A percentile compares a stretch with the other conserved stretches of the same genome.
These are phyloP conservation scores for Andrena trimmerana DNA, from an alignment of 2,888 invertebrate genomes.

Conservation along the genomic window DNA sequence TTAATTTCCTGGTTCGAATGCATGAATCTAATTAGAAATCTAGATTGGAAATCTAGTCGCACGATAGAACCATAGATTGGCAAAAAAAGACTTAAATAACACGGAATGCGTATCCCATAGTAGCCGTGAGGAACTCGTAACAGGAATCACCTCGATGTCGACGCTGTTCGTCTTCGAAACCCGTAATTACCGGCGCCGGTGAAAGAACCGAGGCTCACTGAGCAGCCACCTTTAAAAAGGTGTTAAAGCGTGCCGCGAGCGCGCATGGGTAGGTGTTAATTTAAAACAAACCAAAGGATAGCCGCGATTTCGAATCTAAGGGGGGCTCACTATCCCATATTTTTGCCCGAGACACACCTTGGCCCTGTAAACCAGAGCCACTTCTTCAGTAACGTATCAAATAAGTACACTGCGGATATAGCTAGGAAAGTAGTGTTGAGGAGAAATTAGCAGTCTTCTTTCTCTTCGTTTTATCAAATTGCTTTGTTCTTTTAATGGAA, in stretches of 20 bases:
- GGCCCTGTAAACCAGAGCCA: constrained; percentile 17
- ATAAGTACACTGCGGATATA: background rate
- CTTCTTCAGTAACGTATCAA: constrained; percentile 47
- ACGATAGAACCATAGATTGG: too few species aligned
- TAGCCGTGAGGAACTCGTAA: constrained; percentile 59
- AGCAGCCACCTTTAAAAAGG: constrained; percentile 77
- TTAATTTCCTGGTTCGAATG: too few species aligned
- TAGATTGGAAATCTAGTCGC: too few species aligned
- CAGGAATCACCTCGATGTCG: constrained; percentile 69
- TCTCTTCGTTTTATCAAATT: too few species aligned
- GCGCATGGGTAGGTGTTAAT: constrained; percentile 79
- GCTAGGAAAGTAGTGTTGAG: too few species aligned
- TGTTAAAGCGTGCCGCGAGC: constrained; percentile 82
- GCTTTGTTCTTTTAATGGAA: too few species aligned
- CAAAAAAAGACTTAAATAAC: too few species aligned
- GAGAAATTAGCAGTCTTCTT: too few species aligned
- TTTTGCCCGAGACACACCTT: constrained; percentile 38
- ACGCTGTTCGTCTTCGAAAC: constrained; percentile 55
- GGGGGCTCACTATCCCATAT: constrained; percentile 44
- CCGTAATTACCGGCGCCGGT: constrained; percentile 72
- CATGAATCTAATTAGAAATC: too few species aligned
- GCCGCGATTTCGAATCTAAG: constrained; percentile 70
- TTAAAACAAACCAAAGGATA: constrained; percentile 82
- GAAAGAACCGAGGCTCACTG: constrained; percentile 59
- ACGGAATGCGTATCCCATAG: constrained; percentile 1